Evolutionary conservation across 2,113 vertebrate genomes (phyloP).

Genomic region (Tyto alba): DNA sequence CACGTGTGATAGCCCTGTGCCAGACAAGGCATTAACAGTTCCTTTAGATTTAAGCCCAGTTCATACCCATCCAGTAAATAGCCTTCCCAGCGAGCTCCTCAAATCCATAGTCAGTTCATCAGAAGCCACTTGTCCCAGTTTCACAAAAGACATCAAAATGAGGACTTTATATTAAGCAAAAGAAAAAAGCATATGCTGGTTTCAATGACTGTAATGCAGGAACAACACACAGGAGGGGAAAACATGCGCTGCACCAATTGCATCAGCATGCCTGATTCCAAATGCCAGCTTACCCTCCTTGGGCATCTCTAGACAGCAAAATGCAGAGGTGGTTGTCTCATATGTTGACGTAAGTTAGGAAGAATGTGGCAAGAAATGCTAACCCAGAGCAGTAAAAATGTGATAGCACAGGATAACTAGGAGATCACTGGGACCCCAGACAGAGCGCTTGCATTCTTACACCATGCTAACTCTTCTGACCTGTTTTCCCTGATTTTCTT

Average conservation of each 20-base stretch:
- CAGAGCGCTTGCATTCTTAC: not conserved
- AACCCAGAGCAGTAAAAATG: not conserved
- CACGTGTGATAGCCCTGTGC: slow-evolving; percentile 30
- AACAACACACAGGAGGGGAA: not conserved
- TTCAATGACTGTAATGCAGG: not conserved
- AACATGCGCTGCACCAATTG: not conserved
- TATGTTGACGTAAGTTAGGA: not conserved
- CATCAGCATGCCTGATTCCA: not conserved
- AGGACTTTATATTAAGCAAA: slow-evolving; percentile 2
- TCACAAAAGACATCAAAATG: slow-evolving; percentile 39
- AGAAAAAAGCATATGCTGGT: not conserved
- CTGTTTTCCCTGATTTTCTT: not conserved
- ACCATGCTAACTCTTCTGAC: not conserved
- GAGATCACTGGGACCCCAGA: not conserved
- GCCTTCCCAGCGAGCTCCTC: slow-evolving; percentile 26
- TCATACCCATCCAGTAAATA: slow-evolving; percentile 27
- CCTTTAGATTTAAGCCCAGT: slow-evolving; percentile 29
- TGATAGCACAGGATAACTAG: not conserved
- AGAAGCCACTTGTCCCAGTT: slow-evolving; percentile 30
- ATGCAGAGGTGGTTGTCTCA: not conserved
- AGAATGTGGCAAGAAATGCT: not conserved
- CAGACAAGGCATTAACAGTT: slow-evolving; percentile 30
- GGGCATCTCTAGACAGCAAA: not conserved
- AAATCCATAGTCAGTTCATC: slow-evolving; percentile 4
- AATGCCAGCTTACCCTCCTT: not conserved